Evolutionary conservation across 2,797 vertebrate species (phyloP).

Genomic region (Semaprochilodus insignis): DNA sequence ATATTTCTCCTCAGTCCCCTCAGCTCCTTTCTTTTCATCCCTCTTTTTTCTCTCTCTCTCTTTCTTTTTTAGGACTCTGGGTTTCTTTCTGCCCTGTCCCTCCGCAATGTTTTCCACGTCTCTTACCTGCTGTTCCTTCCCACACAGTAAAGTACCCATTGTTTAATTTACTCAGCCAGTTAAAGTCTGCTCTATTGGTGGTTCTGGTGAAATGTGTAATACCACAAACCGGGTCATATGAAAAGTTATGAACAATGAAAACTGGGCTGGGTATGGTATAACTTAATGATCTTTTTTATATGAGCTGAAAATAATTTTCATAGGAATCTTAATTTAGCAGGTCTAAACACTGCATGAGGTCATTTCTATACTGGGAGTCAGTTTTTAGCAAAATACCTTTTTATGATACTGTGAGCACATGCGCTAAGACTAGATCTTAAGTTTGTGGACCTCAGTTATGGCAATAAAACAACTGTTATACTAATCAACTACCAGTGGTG

Average conservation of each 20-base stretch:
- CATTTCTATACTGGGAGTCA: background rate
- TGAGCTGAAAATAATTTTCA: background rate
- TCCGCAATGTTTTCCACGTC: background rate
- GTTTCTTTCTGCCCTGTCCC: constrained; percentile 25
- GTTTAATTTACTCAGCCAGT: background rate
- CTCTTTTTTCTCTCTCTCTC: constrained; percentile 8
- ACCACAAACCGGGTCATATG: background rate
- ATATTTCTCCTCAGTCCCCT: constrained; percentile 4
- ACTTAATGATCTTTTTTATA: background rate
- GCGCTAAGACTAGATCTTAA: background rate
- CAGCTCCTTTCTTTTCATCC: background rate
- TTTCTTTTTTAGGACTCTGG: constrained; percentile 4
- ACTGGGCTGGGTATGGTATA: background rate
- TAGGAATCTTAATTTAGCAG: background rate
- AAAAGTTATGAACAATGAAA: background rate
- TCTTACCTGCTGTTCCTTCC: background rate
- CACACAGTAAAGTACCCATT: background rate
- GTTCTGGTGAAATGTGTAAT: background rate
- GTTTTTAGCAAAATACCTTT: background rate
- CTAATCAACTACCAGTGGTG: background rate
- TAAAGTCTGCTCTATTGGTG: background rate
- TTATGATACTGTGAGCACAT: background rate
- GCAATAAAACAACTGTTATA: background rate
- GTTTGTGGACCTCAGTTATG: background rate
- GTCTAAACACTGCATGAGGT: background rate